These are phyloP conservation scores for Glaucomys volans DNA, from an alignment of 2,113 vertebrate genomes.

Conservation along the genomic window DNA sequence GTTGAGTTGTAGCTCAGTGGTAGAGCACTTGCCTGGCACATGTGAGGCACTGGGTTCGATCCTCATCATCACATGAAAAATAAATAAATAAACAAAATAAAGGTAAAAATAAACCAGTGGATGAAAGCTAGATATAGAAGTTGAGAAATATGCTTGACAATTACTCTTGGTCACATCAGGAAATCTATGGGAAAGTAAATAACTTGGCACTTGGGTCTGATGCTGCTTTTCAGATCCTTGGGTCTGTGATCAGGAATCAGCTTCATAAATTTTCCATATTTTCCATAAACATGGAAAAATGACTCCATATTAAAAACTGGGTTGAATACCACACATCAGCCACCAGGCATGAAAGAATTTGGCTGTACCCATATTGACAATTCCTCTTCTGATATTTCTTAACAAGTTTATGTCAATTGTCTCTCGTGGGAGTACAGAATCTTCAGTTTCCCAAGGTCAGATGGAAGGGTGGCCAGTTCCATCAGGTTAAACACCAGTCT, in stretches of 20 bases:
- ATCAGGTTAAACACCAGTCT: conserved; percentile 97
- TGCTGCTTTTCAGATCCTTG: conserved; percentile 91
- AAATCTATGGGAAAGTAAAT: conserved; percentile 95
- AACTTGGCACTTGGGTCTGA: conserved; percentile 94
- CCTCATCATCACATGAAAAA: neutral
- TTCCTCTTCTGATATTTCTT: conserved; percentile 95
- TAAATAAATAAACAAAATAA: neutral
- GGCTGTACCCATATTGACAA: conserved; percentile 99
- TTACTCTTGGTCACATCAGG: conserved; percentile 90
- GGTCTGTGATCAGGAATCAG: conserved; percentile 96
- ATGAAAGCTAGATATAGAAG: neutral
- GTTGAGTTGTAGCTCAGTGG: no score
- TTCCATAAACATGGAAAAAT: conserved; percentile 92
- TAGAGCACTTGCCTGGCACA: no score
- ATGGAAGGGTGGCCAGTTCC: conserved; percentile 93
- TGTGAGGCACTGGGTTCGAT: neutral
- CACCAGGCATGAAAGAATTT: conserved; percentile 91
- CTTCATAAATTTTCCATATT: conserved; percentile 91
- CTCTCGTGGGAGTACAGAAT: conserved; percentile 98
- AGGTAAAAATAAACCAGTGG: neutral
- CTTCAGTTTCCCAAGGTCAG: conserved; percentile 93
- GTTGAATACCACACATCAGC: conserved; percentile 96
- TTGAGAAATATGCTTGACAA: conserved; percentile 26
- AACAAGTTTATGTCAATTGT: conserved; percentile 95
- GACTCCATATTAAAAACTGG: conserved; percentile 96